Evolutionary conservation across 2,888 invertebrate species (phyloP).

Genomic region (Nomada ruficornis): DNA sequence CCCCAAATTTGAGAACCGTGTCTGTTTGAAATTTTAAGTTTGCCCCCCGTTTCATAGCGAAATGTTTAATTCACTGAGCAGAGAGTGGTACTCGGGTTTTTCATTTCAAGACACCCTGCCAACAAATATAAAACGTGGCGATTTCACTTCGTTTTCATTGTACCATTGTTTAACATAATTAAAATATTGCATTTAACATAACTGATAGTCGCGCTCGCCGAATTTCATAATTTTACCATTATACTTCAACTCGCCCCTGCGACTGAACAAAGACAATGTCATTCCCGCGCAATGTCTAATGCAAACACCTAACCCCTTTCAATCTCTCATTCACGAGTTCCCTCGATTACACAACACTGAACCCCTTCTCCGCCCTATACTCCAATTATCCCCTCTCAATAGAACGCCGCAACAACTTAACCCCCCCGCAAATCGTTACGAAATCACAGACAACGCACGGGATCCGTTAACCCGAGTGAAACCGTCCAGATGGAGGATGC

Average conservation of each 20-base stretch:
- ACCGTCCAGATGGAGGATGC: neutral
- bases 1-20: conserved; percentile 25
- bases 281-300: neutral
- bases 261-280: no score
- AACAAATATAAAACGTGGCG: no score
- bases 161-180: no score
- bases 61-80: neutral
- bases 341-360: neutral
- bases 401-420: neutral
- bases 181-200: no score
- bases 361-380: neutral
- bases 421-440: neutral
- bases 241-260: no score
- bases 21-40: conserved; percentile 13
- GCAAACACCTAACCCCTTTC: neutral
- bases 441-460: neutral
- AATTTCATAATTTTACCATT: no score
- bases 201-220: no score
- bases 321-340: conserved; percentile 6
- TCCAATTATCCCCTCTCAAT: neutral
- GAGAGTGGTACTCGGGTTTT: neutral
- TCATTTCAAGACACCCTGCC: no score
- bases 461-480: neutral
- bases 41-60: neutral
- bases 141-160: no score